phyloP scores from a whole-genome alignment of 2,113 vertebrate genomes.

The Callipepla squamata region DNA sequence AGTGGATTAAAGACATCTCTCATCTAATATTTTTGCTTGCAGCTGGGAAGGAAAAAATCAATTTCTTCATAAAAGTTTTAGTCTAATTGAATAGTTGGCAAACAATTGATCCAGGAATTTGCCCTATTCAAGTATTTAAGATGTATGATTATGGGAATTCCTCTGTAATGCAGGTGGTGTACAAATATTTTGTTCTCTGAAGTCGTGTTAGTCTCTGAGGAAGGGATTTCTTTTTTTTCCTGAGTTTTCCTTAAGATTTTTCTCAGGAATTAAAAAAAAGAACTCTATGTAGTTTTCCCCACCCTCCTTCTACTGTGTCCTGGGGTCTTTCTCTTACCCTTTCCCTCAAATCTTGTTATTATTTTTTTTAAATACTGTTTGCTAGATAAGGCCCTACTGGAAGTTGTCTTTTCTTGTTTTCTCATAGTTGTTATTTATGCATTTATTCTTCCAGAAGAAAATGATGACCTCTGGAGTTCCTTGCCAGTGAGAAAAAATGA shows the following conservation, averaged over 20 bases:
- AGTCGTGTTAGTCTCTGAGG: neutral
- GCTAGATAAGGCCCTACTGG: neutral
- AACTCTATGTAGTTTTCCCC: accelerated
- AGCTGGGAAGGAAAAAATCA: conserved; percentile 1
- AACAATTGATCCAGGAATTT: conserved; percentile 2
- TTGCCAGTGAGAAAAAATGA: neutral
- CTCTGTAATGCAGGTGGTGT: neutral
- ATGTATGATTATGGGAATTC: neutral
- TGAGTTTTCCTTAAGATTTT: neutral
- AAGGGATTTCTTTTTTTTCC: neutral
- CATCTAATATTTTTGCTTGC: conserved; percentile 1
- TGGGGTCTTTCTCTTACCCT: neutral
- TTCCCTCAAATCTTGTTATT: neutral
- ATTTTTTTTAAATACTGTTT: neutral
- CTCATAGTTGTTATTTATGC: neutral
- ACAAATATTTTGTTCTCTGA: neutral
- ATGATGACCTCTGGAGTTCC: neutral
- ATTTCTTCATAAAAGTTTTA: conserved; percentile 4
- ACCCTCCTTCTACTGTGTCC: accelerated
- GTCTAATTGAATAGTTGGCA: conserved; percentile 40
- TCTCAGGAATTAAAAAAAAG: neutral
- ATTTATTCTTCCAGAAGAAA: conserved; percentile 17
- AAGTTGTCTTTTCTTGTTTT: conserved; percentile 4
- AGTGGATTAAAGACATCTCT: neutral
- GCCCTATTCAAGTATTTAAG: neutral